Evolutionary conservation across 2,113 vertebrate species (phyloP), one percentile per base, ranked within the genome.

Genomic region (Tretioscincus oriximinensis): DNA sequence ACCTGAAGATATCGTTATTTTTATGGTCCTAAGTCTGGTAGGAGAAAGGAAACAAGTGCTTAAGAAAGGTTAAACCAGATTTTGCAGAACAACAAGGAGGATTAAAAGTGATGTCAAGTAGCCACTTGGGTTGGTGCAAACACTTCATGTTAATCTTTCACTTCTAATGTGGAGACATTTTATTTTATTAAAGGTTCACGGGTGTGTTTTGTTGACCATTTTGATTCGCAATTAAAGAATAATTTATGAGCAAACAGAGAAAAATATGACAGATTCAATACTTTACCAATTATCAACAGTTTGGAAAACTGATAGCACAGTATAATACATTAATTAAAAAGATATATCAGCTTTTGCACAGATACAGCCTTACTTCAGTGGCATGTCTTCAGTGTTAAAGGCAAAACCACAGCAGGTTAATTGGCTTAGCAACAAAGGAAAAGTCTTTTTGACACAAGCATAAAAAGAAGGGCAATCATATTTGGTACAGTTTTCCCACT

Each of bases 321-420:
- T 2, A 64, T 89, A 49, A 77, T 61, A 77, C 78, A 75, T 66
- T 72, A 21, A 28, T 4, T 91, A 83, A 89, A 60, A 3, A 85
- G 51, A 81, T 76, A 61, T 0, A 70, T 31, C 41, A 87, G 5
- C 0, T 80, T 11, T 22, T 16, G 26, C 22, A 78, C 7, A 81
- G 65, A 81, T 18, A 45, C 47, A 91, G 1, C 12, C 63, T 80
- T 88, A 88, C 77, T 81, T 63, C 35, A 87, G 54, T 49, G 84
- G 76, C 51, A 49, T 29, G 4, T 84, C 22, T 63, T 84, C 26
- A 80, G 74, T 88, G 88, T 82, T 90, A 78, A n/a, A 86, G 78
- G 88, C 76, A 8, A 51, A 77, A 65, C 8, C 18, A 51, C 8
- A 86, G 63, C 5, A 79, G 76, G 11, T 35, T 89, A 81, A 75